phyloP scores from a whole-genome alignment of 2,888 invertebrate species.

The Pocota personata region DNA sequence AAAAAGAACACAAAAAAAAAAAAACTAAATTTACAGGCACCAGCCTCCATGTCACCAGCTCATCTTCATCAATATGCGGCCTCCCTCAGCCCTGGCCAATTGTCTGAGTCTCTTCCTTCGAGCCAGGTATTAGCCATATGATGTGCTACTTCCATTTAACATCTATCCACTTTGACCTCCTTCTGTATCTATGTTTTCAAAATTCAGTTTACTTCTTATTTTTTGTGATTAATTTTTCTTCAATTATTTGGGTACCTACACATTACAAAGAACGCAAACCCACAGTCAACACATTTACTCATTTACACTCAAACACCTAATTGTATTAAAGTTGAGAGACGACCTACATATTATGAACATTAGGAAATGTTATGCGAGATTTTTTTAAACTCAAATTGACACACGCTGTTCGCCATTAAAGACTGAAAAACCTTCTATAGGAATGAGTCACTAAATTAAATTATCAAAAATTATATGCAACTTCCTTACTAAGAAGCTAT shows the following conservation, averaged over 20 bases:
- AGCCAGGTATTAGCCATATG: constrained; percentile 87
- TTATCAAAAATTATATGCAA: not conserved
- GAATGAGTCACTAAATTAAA: not conserved
- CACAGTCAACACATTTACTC: constrained; percentile 9
- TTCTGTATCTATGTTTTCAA: constrained; percentile 38
- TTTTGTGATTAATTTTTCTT: constrained; percentile 18
- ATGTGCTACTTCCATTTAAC: constrained; percentile 56
- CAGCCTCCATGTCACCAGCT: constrained; percentile 95
- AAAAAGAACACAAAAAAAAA: constrained; percentile 32
- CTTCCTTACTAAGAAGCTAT: not conserved
- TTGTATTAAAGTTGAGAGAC: not conserved
- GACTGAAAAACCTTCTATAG: not conserved
- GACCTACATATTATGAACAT: not conserved
- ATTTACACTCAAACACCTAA: constrained; percentile 13
- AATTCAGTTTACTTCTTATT: constrained; percentile 32
- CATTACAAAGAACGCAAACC: not conserved
- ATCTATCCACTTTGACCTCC: constrained; percentile 56
- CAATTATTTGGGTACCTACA: constrained; percentile 24
- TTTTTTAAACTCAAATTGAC: no score
- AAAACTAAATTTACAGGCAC: constrained; percentile 86
- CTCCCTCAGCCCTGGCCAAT: constrained; percentile 85
- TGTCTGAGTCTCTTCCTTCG: constrained; percentile 90
- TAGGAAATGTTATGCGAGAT: not conserved
- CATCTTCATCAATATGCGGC: constrained; percentile 91
- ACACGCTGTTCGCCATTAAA: not conserved